Percentiles rank a stretch among this genome's conserved stretches.
Evolutionary conservation across 2,888 invertebrate genomes (phyloP).

Genomic region (Agrotis segetum): DNA sequence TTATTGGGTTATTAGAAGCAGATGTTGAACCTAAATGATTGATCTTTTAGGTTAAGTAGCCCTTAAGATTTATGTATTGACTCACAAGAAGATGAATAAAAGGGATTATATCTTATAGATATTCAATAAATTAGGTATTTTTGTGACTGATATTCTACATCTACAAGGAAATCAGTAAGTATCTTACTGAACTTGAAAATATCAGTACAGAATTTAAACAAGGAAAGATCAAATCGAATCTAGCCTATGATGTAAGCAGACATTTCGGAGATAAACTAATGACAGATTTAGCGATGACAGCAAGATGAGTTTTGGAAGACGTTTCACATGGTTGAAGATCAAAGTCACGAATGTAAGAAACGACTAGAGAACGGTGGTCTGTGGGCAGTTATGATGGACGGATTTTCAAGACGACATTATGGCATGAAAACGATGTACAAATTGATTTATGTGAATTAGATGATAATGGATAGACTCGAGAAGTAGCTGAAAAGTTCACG

Average conservation of each 20-base stretch:
- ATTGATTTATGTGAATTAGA: neutral
- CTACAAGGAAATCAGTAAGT: neutral
- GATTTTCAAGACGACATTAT: neutral
- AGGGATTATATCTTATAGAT: neutral
- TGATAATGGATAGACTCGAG: neutral
- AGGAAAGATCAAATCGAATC: neutral
- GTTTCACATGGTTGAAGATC: constrained; percentile 49
- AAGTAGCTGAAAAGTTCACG: neutral
- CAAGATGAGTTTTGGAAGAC: constrained; percentile 37
- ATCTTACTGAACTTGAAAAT: neutral
- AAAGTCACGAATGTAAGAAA: constrained; percentile 44
- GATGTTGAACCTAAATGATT: constrained; percentile 20
- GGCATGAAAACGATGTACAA: neutral
- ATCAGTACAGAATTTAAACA: neutral
- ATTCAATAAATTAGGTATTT: constrained; percentile 11
- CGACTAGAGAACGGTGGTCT: constrained; percentile 8
- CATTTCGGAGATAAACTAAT: constrained; percentile 22
- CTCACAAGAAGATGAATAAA: constrained; percentile 15
- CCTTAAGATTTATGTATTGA: constrained; percentile 28
- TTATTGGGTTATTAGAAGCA: constrained; percentile 23
- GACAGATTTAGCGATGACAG: constrained; percentile 56
- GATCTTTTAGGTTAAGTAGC: constrained; percentile 26
- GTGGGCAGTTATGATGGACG: constrained; percentile 24
- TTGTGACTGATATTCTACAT: constrained; percentile 16
- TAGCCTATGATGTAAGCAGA: constrained; percentile 26